Base-by-base conservation (phyloP, 2,797 vertebrate genomes). In the Pipistrellus nathusii region DNA sequence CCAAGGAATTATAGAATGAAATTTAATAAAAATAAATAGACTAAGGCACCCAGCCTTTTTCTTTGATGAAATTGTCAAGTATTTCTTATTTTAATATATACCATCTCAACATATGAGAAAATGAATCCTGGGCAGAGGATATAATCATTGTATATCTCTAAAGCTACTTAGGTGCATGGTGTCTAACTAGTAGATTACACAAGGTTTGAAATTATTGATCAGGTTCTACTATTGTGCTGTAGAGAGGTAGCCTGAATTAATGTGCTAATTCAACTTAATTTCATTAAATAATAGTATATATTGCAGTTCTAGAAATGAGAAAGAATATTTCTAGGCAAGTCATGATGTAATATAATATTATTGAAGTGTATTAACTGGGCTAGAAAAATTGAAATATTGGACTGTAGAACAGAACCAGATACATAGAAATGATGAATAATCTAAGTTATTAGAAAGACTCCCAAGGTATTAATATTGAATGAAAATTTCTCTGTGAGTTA, bases 51-150 rank as follows among this genome's bases (percentile, higher is more conserved):
- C 8, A 85, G 38, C 0, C 30, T 48, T 94, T 95, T 85, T 81
- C 44, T 90, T 94, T 85, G 55, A 80, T 84, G 51, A 85, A 46
- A 62, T 62, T 95, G 89, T 94, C 89, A 89, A 89, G 46, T 59
- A 57, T 90, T 94, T 87, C 57, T 90, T 77, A 55, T 71, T 95
- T 88, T 35, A 83, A 25, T 93, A 48, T 48, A 68, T 82, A n/a
- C 9, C 0, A 62, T 90, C 73, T 95, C 51, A 85, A 41, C 32
- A 51, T 62, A 30, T 72, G 53, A 84, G 68, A 95, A 85, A 93
- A 72, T 51, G 69, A 85, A 41, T 82, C 6, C 51, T 85, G 73
- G 75, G 69, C 27, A 62, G 64, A 85, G 23, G 51, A 48, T 94
- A n/a, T 46, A 75, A 48, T 93, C 30, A 46, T 15, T 53, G 62